phyloP scores from a whole-genome alignment of 30 jellyfish, hydroid and myxozoan genomes.

The Hydractinia echinata region DNA sequence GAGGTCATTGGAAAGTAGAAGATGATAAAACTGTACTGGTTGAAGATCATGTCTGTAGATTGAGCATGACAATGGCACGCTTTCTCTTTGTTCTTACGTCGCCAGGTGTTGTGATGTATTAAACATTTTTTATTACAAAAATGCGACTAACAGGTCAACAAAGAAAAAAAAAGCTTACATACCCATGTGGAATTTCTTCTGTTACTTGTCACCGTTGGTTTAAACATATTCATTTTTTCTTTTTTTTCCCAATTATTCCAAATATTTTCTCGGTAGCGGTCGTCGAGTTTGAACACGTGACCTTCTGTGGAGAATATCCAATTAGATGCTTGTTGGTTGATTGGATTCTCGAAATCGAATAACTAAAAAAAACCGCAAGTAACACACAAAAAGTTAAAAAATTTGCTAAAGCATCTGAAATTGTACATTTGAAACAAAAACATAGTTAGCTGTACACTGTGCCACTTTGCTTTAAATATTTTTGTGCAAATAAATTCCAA shows the following conservation, averaged over 20 bases:
- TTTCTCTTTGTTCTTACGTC: no score
- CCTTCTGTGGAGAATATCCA: slow-evolving; percentile 97
- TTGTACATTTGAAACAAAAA: no score
- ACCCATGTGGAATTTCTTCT: not conserved
- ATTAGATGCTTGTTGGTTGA: slow-evolving; percentile 77
- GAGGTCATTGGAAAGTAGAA: no score
- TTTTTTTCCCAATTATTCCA: not conserved
- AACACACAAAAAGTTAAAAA: no score
- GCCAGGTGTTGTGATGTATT: not conserved
- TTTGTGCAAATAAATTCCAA: no score
- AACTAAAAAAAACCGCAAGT: slow-evolving; percentile 32
- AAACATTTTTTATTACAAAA: not conserved
- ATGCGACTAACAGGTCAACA: slow-evolving; percentile 21
- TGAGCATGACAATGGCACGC: no score
- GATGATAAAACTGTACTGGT: no score
- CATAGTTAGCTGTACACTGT: no score
- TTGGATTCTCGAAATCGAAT: slow-evolving; percentile 86
- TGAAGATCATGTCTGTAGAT: no score
- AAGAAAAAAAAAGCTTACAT: slow-evolving; percentile 2
- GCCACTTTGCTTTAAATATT: no score
- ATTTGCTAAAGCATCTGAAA: no score
- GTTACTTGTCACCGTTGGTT: not conserved
- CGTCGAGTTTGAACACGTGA: slow-evolving; percentile 73
- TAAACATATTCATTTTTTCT: no score
- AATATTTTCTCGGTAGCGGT: slow-evolving; percentile 42